These are phyloP conservation scores for Campylomormyrus tamandua DNA, from an alignment of 2,113 vertebrate genomes.

Conservation along the genomic window DNA sequence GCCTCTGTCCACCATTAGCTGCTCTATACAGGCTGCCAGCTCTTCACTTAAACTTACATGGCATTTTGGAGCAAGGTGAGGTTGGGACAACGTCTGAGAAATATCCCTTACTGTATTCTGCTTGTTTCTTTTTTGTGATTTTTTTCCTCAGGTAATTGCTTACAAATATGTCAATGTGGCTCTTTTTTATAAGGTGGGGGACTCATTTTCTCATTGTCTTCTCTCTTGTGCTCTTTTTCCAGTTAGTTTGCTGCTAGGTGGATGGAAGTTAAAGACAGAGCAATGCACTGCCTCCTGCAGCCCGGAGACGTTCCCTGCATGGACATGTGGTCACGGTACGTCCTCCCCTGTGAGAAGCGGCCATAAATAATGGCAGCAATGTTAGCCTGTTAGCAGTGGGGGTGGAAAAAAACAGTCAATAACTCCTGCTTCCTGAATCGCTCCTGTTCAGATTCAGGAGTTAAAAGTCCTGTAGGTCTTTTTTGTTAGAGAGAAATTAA, in stretches of 20 bases:
- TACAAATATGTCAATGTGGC: not conserved
- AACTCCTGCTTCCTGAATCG: not conserved
- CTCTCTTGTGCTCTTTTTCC: not conserved
- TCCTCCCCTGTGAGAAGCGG: not conserved
- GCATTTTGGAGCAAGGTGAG: not conserved
- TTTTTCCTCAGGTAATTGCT: not conserved
- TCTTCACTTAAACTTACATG: not conserved
- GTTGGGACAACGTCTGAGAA: not conserved
- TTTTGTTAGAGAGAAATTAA: not conserved
- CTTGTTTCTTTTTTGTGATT: not conserved
- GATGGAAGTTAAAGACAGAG: not conserved
- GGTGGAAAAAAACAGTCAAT: not conserved
- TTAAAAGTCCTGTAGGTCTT: not conserved
- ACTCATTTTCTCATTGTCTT: not conserved
- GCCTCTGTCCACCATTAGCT: not conserved
- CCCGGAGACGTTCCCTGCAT: not conserved
- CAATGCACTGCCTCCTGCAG: not conserved
- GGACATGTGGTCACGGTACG: not conserved
- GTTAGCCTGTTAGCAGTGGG: not conserved
- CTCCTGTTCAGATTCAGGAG: not conserved
- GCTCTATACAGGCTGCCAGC: not conserved
- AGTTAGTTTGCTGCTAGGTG: not conserved
- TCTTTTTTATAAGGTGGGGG: not conserved
- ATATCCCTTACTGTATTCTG: not conserved
- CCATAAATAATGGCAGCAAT: not conserved